These are phyloP conservation scores for Mesoclemmys tuberculata DNA, from an alignment of 2,113 vertebrate genomes.

Conservation along the genomic window DNA sequence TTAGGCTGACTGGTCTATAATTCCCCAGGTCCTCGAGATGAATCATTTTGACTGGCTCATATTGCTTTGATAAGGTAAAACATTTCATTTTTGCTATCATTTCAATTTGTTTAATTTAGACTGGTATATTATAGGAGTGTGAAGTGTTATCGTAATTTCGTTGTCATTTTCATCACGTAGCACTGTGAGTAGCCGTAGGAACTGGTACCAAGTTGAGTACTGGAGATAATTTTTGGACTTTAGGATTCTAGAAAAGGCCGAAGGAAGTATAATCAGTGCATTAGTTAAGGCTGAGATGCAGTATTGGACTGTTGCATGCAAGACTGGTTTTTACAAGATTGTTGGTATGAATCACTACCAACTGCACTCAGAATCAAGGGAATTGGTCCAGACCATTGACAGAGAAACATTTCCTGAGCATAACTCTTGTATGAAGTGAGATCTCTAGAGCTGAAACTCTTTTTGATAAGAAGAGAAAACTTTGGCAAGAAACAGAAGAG, in stretches of 20 bases:
- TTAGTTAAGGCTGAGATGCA: background rate
- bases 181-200: background rate
- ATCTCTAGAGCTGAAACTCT: background rate
- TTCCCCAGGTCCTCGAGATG: too few species aligned
- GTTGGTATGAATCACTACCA: background rate
- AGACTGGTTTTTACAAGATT: background rate
- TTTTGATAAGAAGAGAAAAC: background rate
- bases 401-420: background rate
- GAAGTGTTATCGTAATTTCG: background rate
- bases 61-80: background rate
- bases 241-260: too few species aligned
- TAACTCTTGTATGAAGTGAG: background rate
- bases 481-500: too few species aligned
- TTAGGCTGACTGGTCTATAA: too few species aligned
- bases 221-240: too few species aligned
- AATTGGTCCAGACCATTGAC: background rate
- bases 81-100: too few species aligned
- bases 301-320: background rate
- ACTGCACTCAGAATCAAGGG: background rate
- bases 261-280: too few species aligned
- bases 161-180: background rate
- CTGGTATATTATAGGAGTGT: background rate
- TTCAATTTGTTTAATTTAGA: too few species aligned
- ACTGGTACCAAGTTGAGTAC: too few species aligned
- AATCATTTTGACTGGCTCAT: background rate